A percentile compares a stretch with the other conserved stretches of the same genome.
Conservation (phyloP, 1,140 invertebrate genomes). For the Rhizoglyphus robini region DNA sequence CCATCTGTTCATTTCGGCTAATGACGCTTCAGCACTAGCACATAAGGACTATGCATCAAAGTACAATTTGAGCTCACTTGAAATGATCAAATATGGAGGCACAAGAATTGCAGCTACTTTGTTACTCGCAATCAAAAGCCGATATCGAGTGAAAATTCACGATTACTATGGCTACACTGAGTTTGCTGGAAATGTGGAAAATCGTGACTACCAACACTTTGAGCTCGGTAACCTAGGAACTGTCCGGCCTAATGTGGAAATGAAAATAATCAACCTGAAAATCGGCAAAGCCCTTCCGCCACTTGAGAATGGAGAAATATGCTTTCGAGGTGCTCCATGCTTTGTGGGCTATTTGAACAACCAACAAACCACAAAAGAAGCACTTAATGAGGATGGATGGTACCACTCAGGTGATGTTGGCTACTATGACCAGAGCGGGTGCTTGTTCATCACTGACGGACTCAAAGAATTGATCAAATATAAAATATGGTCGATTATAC, state of each 20-base stretch:
- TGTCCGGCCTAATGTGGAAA: background rate
- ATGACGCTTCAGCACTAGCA: background rate
- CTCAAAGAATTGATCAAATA: conserved; percentile 36
- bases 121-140: background rate
- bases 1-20: background rate
- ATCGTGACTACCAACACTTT: background rate
- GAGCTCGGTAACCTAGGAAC: background rate
- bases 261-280: conserved; percentile 7
- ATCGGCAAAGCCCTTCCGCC: background rate
- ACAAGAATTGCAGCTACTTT: background rate
- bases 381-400: conserved; percentile 76
- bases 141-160: background rate
- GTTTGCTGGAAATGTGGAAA: background rate
- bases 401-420: conserved; percentile 90
- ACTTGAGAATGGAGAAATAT: conserved; percentile 25
- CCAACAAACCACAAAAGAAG: conserved; percentile 66
- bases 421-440: conserved; percentile 31
- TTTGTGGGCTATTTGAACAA: conserved; percentile 53
- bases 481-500: conserved; percentile 27
- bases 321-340: conserved; percentile 30
- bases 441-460: conserved; percentile 35
- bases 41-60: background rate
- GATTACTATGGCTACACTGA: conserved; percentile 3
- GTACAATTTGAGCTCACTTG: background rate
- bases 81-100: background rate